phyloP scores from a whole-genome alignment of 2,113 vertebrate species.

The Gnathonemus longibarbis region DNA sequence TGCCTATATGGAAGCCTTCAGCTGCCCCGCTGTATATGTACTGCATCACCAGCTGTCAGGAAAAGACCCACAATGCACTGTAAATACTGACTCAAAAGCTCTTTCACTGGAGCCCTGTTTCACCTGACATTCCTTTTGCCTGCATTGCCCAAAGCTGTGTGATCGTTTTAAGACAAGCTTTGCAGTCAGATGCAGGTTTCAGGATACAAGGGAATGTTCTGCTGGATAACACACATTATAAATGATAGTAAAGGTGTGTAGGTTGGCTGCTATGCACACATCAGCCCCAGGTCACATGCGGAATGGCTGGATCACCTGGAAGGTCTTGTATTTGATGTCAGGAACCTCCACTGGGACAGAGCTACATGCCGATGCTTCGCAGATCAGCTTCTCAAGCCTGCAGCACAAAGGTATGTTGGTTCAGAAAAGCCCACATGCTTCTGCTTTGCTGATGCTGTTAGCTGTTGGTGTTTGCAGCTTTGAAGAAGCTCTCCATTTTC shows the following conservation, averaged over 20 bases:
- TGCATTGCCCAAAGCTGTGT: background rate
- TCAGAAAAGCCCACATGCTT: background rate
- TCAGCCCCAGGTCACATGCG: background rate
- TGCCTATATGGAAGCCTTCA: slow-evolving; percentile 63
- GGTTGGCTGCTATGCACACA: background rate
- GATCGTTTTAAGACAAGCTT: background rate
- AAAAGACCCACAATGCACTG: slow-evolving; percentile 17
- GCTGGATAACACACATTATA: background rate
- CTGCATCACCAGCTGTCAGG: slow-evolving; percentile 66
- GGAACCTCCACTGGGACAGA: slow-evolving; percentile 39
- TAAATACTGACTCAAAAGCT: background rate
- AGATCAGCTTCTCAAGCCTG: slow-evolving; percentile 15
- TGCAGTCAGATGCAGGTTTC: background rate
- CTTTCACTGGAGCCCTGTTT: background rate
- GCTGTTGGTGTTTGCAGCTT: background rate
- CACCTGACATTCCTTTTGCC: background rate
- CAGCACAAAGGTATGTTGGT: background rate
- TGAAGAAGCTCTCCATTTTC: background rate
- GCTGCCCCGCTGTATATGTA: slow-evolving; percentile 66
- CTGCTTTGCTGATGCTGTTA: background rate
- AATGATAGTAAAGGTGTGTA: background rate
- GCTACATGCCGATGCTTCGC: background rate
- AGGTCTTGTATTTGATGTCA: slow-evolving; percentile 62
- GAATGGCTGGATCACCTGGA: slow-evolving; percentile 37
- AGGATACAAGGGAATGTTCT: background rate